Evolutionary conservation across 2,888 invertebrate species (phyloP).

Genomic region (Drosophila borborema): DNA sequence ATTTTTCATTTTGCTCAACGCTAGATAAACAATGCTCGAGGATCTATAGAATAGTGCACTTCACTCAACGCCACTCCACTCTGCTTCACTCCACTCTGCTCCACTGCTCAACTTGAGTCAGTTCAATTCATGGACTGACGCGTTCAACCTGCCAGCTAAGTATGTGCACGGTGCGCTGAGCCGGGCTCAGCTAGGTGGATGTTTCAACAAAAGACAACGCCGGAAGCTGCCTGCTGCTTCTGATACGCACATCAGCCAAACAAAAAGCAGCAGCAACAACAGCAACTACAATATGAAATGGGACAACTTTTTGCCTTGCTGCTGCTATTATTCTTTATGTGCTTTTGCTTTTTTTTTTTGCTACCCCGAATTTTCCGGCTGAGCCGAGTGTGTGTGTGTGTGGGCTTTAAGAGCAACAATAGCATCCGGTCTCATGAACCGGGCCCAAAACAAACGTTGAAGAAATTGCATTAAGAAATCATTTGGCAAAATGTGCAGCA

Average conservation of each 20-base stretch:
- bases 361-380: constrained; percentile 31
- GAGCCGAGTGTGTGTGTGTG: constrained; percentile 17
- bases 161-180: constrained; percentile 32
- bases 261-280: neutral
- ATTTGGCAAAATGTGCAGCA: constrained; percentile 60
- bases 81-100: neutral
- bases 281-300: constrained; percentile 5
- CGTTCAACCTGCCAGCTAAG: constrained; percentile 45
- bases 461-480: constrained; percentile 79
- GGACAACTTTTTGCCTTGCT: constrained; percentile 37
- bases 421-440: constrained; percentile 42
- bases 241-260: constrained; percentile 47
- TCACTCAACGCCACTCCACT: constrained; percentile 4
- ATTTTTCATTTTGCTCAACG: constrained; percentile 57
- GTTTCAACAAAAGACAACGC: constrained; percentile 53
- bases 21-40: constrained; percentile 53
- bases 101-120: constrained; percentile 6
- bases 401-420: constrained; percentile 60
- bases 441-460: constrained; percentile 21
- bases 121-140: constrained; percentile 33
- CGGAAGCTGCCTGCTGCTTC: constrained; percentile 42
- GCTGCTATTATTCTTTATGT: constrained; percentile 71
- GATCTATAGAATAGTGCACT: constrained; percentile 39
- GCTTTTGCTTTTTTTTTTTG: constrained; percentile 34
- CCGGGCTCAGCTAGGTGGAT: constrained; percentile 27